Evolutionary conservation across 2,888 invertebrate genomes (phyloP).

Genomic region (Bedellia somnulentella): DNA sequence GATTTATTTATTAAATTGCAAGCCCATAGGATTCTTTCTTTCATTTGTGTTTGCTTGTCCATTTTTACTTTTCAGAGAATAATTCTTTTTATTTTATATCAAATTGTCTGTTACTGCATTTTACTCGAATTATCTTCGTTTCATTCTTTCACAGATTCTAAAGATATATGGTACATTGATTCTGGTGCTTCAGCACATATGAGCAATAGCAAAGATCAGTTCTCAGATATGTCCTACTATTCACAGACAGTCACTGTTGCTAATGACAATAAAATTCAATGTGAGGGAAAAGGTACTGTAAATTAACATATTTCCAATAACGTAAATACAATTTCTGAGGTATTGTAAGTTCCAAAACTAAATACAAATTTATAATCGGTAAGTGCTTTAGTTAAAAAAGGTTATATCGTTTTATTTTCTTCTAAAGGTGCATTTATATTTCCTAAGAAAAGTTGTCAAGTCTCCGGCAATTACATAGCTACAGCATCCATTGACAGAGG

Average conservation of each 20-base stretch:
- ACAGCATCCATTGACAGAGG: too few relatives aligned
- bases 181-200: slow-evolving; percentile 1
- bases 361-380: neutral
- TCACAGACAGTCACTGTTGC: neutral
- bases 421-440: neutral
- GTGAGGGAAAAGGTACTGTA: neutral
- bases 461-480: too few relatives aligned
- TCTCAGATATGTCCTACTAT: neutral
- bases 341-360: neutral
- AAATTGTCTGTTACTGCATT: too few relatives aligned
- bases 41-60: too few relatives aligned
- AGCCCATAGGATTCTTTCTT: too few relatives aligned
- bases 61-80: too few relatives aligned
- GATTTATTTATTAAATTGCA: too few relatives aligned
- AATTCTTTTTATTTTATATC: too few relatives aligned
- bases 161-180: too few relatives aligned
- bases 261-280: neutral
- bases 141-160: too few relatives aligned
- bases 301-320: too few relatives aligned
- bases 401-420: neutral
- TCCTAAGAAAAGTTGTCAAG: neutral
- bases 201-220: neutral
- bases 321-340: neutral
- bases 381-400: neutral
- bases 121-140: too few relatives aligned